Conservation (phyloP, 2,888 invertebrate species). For the Ormia ochracea region DNA sequence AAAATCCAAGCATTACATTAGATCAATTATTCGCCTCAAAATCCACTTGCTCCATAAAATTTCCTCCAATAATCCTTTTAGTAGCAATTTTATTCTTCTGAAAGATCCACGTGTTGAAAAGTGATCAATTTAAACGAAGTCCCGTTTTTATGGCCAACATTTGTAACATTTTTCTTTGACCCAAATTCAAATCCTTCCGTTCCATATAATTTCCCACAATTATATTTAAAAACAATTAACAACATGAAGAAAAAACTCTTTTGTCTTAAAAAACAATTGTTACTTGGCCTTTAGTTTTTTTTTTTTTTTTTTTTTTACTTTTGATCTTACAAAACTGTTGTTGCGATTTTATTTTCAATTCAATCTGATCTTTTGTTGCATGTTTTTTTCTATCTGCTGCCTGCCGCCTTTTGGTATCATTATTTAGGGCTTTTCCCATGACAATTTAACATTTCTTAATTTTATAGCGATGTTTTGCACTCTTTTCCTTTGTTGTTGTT, state of each 20-base stretch:
- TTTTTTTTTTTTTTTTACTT: too few species aligned
- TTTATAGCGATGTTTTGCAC: slow-evolving; percentile 24
- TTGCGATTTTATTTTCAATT: slow-evolving; percentile 30
- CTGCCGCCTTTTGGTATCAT: neutral
- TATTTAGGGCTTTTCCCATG: slow-evolving; percentile 62
- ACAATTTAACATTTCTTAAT: slow-evolving; percentile 59
- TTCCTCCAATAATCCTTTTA: too few species aligned
- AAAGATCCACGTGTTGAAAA: too few species aligned
- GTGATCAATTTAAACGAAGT: too few species aligned
- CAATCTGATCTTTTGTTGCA: neutral
- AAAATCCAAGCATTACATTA: too few species aligned
- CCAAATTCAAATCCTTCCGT: neutral
- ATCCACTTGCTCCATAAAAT: too few species aligned
- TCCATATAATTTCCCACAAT: slow-evolving; percentile 21
- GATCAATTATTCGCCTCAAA: too few species aligned
- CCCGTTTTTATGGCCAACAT: too few species aligned
- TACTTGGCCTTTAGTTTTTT: slow-evolving; percentile 49
- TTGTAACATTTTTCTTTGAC: neutral
- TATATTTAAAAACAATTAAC: neutral
- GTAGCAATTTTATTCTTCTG: too few species aligned
- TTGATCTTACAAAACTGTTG: too few species aligned
- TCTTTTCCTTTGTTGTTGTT: slow-evolving; percentile 13
- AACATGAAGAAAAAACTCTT: slow-evolving; percentile 5
- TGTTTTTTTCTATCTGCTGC: neutral
- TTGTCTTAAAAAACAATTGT: slow-evolving; percentile 27